phyloP scores from a whole-genome alignment of 2,113 vertebrate species.

The Hemiprocne comata region DNA sequence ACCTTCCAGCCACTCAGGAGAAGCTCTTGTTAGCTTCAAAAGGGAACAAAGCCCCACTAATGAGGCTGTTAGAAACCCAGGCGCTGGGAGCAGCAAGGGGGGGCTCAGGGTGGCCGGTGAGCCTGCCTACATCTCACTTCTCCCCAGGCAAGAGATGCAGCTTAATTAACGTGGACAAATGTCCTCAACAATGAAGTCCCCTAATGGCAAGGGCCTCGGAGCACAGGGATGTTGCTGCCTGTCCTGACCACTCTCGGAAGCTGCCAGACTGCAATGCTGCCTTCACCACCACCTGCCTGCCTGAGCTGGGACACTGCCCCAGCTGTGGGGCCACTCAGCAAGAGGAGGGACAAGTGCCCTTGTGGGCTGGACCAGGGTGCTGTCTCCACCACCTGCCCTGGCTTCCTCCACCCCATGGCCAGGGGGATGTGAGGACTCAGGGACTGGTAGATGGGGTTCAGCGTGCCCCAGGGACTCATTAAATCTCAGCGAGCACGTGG shows the following conservation, averaged over 20 bases:
- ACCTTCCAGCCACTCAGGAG: neutral
- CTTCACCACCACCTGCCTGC: neutral
- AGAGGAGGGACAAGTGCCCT: accelerated
- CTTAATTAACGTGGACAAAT: constrained; percentile 48
- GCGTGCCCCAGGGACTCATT: accelerated
- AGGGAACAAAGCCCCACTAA: constrained; percentile 19
- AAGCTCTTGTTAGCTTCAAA: constrained; percentile 4
- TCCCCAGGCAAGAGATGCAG: neutral
- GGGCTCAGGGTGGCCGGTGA: neutral
- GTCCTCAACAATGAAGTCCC: neutral
- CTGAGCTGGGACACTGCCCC: accelerated
- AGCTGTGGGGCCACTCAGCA: neutral
- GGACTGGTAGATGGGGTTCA: neutral
- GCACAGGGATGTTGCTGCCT: accelerated
- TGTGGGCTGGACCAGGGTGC: accelerated
- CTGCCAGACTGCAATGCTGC: neutral
- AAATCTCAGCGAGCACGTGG: accelerated
- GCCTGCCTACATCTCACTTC: neutral
- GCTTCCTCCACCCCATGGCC: accelerated
- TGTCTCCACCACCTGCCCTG: neutral
- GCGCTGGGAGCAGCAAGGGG: neutral
- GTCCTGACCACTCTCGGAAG: accelerated
- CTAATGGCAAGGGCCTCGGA: neutral
- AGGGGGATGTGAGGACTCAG: accelerated
- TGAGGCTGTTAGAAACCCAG: constrained; percentile 41